These are phyloP conservation scores for Saccopteryx bilineata DNA, from an alignment of 2,113 vertebrate species.

Conservation along the genomic window DNA sequence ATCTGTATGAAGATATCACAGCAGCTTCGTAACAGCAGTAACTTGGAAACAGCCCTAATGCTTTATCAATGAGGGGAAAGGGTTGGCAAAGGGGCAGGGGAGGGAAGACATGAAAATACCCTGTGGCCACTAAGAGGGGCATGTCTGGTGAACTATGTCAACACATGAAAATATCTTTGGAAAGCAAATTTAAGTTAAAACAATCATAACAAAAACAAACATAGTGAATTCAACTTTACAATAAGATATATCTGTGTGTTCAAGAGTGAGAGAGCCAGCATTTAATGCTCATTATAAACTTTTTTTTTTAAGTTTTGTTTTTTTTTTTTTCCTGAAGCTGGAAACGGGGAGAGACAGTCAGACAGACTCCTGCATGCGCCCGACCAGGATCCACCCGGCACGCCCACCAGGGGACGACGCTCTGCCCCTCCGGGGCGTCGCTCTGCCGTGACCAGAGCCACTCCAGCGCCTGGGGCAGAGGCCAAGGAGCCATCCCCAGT, in stretches of 20 bases:
- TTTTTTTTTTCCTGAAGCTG: too few species aligned
- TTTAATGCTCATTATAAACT: background rate
- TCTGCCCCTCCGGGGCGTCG: too few species aligned
- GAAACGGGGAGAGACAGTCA: too few species aligned
- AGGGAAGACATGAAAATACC: background rate
- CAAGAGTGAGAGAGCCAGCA: background rate
- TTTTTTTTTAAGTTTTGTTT: background rate
- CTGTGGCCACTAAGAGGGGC: background rate
- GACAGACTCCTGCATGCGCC: too few species aligned
- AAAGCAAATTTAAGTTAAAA: constrained; percentile 16
- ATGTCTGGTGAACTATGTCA: background rate
- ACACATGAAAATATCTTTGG: background rate
- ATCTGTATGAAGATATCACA: background rate
- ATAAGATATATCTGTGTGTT: background rate
- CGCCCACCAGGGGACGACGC: too few species aligned
- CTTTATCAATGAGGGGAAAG: background rate
- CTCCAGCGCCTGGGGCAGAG: too few species aligned
- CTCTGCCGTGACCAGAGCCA: too few species aligned
- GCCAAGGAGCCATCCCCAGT: too few species aligned
- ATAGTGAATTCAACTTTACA: background rate
- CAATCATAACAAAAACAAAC: background rate
- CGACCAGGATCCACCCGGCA: too few species aligned
- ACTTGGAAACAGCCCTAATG: background rate
- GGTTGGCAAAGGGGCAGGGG: background rate
- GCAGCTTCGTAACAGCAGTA: background rate